Evolutionary conservation across 2,113 vertebrate genomes (phyloP).

Genomic region (Spilogale gracilis): DNA sequence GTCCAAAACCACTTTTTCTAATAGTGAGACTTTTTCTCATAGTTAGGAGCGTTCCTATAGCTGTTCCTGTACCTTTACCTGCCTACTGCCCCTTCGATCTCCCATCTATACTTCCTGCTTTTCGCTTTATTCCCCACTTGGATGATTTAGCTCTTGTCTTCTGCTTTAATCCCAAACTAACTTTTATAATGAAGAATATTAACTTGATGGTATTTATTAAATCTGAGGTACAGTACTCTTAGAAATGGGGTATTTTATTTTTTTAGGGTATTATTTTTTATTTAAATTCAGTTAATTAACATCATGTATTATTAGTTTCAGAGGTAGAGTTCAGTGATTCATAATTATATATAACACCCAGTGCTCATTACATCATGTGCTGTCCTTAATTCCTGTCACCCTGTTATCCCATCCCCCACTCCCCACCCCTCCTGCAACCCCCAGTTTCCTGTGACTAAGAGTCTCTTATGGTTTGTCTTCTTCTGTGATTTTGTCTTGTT

Average conservation of each 20-base stretch:
- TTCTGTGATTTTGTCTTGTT: not conserved
- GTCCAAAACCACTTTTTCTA: not conserved
- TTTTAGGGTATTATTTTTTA: not conserved
- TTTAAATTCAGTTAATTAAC: not conserved
- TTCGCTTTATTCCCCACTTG: not conserved
- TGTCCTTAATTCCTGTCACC: no score
- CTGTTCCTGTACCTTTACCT: not conserved
- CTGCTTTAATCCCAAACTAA: not conserved
- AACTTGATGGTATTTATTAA: not conserved
- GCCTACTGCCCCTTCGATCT: not conserved
- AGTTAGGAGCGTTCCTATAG: not conserved
- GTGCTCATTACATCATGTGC: no score
- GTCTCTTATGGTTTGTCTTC: not conserved
- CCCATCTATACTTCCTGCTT: not conserved
- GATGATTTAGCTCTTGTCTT: not conserved
- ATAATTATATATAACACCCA: no score
- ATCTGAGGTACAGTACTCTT: not conserved
- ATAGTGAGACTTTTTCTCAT: not conserved
- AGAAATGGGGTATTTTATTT: not conserved
- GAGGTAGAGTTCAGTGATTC: no score
- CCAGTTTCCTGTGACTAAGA: not conserved
- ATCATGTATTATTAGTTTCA: no score
- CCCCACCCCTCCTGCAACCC: no score
- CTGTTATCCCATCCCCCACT: no score
- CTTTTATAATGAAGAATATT: not conserved